Evolutionary conservation across 2,113 vertebrate species (phyloP), one percentile per base, ranked within the genome.

Genomic region (Pseudopipra pipra): DNA sequence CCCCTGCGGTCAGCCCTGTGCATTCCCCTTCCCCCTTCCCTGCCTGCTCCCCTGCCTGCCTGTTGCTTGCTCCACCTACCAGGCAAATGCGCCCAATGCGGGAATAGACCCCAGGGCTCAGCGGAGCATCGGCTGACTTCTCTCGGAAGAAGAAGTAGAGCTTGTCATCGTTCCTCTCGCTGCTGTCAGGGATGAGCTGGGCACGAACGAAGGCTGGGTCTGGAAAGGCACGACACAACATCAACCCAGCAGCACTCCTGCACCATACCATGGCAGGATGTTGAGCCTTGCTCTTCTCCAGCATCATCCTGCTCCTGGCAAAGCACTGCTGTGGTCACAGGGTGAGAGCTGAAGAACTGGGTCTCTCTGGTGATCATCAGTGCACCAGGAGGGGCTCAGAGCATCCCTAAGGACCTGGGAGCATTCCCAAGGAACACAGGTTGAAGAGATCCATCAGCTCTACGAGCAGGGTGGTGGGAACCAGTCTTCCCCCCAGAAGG

Each of bases 91-190:
- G 98, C 16, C 99, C 99, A 1, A 99, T 99, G 89, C 99, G 98
- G 84, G 99, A 99, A 47, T 99, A 99, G 65, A 99, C 97, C 14
- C 99, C 99, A 2, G 99, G 99, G 97, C 98, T 99, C 97, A 99
- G 99, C 0, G 99, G 98, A 43, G 99, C 98, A 96, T 99, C 99
- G 0, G 99, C 98, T 0, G 99, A 98, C 95, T 99, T 99, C 98
- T 99, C 99, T 8, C 99, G 99, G 97, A 99, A 99, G 98, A 99
- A 99, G 96, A 99, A 99, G 97, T 99, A 99, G n/a, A 99, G 99
- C 87, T 99, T 99, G 98, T 99, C 99, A 0, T 99, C 99, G 1
- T 99, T 99, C 95, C 98, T 99, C 96, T 99, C 99, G 0, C 98
- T 98, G 7, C 99, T 99, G 98, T 99, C 99, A 1, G 99, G 99